Evolutionary conservation across 1,140 invertebrate species (phyloP).

Genomic region (Notospermus geniculatus): DNA sequence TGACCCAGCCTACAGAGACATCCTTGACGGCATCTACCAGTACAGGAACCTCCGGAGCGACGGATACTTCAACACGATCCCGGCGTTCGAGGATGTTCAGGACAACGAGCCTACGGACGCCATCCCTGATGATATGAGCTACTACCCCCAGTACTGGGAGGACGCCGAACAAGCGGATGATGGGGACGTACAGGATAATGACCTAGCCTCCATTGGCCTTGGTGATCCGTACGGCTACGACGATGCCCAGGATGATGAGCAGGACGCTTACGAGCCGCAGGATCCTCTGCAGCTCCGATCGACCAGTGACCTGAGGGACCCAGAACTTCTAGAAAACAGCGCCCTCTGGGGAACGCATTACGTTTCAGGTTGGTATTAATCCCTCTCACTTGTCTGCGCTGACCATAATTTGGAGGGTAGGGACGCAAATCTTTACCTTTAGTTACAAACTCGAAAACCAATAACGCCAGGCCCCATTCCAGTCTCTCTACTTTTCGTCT

Average conservation of each 20-base stretch:
- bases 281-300: neutral
- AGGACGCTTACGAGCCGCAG: neutral
- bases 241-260: neutral
- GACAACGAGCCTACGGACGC: neutral
- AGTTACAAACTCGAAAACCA: neutral
- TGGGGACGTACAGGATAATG: no score
- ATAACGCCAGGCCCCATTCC: no score
- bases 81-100: neutral
- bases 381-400: neutral
- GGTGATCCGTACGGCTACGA: neutral
- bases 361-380: slow-evolving; percentile 57
- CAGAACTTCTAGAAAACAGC: slow-evolving; percentile 86
- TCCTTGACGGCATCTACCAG: neutral
- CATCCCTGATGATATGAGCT: neutral
- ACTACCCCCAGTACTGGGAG: neutral
- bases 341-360: slow-evolving; percentile 82
- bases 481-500: no score
- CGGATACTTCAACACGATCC: neutral
- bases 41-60: neutral
- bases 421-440: neutral
- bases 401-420: neutral
- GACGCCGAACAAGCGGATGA: neutral
- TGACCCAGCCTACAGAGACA: no score
- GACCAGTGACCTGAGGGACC: slow-evolving; percentile 67
- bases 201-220: neutral